A percentile compares a stretch with the other conserved stretches of the same genome.
Conservation (phyloP, 2,113 vertebrate species). For the Dunckerocampus dactyliophorus region DNA sequence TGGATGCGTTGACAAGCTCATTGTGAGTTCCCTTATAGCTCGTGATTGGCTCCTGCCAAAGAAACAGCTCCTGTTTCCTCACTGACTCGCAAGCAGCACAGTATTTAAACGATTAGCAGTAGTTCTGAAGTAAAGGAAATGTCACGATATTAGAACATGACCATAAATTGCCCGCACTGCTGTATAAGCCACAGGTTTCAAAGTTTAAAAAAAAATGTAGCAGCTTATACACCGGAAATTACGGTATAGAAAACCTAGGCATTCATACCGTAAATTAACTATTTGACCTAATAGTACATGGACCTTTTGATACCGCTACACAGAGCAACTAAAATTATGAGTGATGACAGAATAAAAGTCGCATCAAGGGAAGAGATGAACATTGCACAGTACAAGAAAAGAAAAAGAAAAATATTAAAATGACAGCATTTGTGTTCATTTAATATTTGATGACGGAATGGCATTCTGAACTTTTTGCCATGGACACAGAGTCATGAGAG, state of each 20-base stretch:
- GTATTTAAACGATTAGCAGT: too few relatives aligned
- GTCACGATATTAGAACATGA: too few relatives aligned
- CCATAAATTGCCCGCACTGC: too few relatives aligned
- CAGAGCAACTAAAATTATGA: background rate
- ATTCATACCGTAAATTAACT: background rate
- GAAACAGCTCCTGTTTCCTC: too few relatives aligned
- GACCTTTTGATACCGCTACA: background rate
- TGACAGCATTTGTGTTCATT: background rate
- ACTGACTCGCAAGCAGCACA: too few relatives aligned
- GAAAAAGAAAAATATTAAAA: slow-evolving; percentile 17
- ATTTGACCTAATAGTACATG: background rate
- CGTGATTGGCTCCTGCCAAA: too few relatives aligned
- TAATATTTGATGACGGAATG: background rate
- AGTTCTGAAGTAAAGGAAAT: too few relatives aligned
- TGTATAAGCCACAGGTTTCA: too few relatives aligned
- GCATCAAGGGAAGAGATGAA: too few relatives aligned
- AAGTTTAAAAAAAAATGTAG: background rate
- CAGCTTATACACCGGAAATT: too few relatives aligned
- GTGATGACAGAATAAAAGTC: background rate
- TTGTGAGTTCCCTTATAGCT: too few relatives aligned
- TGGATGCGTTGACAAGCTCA: too few relatives aligned
- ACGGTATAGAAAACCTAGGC: background rate
- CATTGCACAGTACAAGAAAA: background rate
- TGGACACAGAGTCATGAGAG: slow-evolving; percentile 16
- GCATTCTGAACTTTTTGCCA: slow-evolving; percentile 12